A percentile compares a stretch with the other conserved stretches of the same genome.
phyloP scores from a whole-genome alignment of 2,113 vertebrate genomes.

The Daboia siamensis region DNA sequence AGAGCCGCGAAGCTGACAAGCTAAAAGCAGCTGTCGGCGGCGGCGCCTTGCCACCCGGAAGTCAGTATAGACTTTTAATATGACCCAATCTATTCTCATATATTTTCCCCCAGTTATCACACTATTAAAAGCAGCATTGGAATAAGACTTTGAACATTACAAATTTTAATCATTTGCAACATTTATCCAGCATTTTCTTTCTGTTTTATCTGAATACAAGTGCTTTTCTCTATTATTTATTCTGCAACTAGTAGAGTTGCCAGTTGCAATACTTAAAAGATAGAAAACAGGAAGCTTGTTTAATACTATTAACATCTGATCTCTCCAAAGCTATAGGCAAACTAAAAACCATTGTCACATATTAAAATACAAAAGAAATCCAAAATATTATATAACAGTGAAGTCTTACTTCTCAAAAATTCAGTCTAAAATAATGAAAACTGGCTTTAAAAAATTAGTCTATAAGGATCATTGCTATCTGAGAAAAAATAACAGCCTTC shows the following conservation, averaged over 20 bases:
- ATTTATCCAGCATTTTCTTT: neutral
- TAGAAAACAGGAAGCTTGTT: neutral
- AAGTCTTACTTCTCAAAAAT: neutral
- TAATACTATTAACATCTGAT: neutral
- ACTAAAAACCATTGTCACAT: neutral
- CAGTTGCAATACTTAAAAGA: neutral
- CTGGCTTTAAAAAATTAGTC: neutral
- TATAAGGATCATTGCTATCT: neutral
- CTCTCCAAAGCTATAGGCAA: neutral
- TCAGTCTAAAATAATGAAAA: neutral
- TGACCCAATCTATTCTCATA: neutral
- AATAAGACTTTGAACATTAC: neutral
- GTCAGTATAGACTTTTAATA: neutral
- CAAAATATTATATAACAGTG: neutral
- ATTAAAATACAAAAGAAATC: neutral
- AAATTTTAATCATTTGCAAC: neutral
- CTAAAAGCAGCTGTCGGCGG: too few relatives aligned
- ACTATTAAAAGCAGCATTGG: neutral
- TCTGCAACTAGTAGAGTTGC: neutral
- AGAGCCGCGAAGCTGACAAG: too few relatives aligned
- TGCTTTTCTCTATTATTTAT: neutral
- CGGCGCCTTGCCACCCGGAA: too few relatives aligned
- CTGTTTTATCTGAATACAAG: neutral
- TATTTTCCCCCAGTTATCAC: neutral
- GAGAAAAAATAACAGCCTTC: neutral